Base-by-base conservation (phyloP, 2,113 vertebrate species). In the Mirounga angustirostris region DNA sequence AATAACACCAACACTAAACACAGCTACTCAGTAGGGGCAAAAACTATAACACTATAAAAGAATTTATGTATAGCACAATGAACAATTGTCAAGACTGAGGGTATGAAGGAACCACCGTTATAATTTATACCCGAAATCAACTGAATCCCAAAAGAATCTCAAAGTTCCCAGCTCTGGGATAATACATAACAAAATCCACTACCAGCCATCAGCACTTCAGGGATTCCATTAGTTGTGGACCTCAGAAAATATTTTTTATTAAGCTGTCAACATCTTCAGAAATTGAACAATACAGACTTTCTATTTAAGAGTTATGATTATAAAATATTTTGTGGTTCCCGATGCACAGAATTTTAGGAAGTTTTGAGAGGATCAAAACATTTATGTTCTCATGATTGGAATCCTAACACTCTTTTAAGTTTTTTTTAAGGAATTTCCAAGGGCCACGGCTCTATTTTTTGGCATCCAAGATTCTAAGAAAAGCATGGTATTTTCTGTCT, bases 311-410 rank as follows among this genome's bases (percentile, higher is more conserved):
- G 28, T 5, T 76, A 24, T 87, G 59, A 81, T 67, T 95, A 73
- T 74, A 63, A 87, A 82, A n/a, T 46, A 94, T 43, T 91, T 83
- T 79, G 30, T 83, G 74, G 59, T 19, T 93, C 21, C 40, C 67
- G 56, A 71, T 65, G 26, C 21, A 43, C 13, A 79, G 36, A 81
- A 94, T 52, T 69, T 94, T 63, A 90, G 61, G 67, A 54, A 58
- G 2, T 50, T 97, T 93, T 93, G 76, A 81, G 69, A 71, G 56
- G 24, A 83, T n/a, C 58, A 67, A 81, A 88, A 94, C 22, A 16
- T 86, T 92, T 90, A 58, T 82, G 36, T 96, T 90, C 13, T 14
- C 54, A 18, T 67, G 21, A 67, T 5, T 84, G 11, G 56, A 40
- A 36, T 46, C 24, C 83, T 63, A 69, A 91, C 69, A 76, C 8